Conservation (phyloP, 2,888 invertebrate genomes). For the Pollenia angustigena region DNA sequence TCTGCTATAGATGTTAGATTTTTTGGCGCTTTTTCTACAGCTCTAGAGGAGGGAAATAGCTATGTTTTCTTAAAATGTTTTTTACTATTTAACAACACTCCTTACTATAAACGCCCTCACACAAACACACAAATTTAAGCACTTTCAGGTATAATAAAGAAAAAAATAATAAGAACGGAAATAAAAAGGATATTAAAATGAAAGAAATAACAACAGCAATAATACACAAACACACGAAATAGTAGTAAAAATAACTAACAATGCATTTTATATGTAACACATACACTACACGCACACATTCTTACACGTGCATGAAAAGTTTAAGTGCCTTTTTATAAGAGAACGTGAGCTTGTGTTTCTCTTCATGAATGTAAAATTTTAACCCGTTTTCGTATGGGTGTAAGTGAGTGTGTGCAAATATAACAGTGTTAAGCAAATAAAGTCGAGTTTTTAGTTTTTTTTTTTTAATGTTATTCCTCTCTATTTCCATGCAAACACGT, state of each 20-base stretch:
- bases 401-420: not conserved
- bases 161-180: slow-evolving; percentile 46
- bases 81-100: slow-evolving; percentile 57
- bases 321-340: slow-evolving; percentile 30
- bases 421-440: slow-evolving; percentile 21
- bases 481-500: slow-evolving; percentile 16
- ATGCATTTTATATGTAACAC: slow-evolving; percentile 16
- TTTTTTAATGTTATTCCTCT: not conserved
- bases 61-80: slow-evolving; percentile 64
- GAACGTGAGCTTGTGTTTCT: not conserved
- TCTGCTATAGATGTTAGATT: not conserved
- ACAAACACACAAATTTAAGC: slow-evolving; percentile 5
- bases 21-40: slow-evolving; percentile 17
- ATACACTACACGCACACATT: slow-evolving; percentile 14
- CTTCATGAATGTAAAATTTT: not conserved
- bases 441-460: slow-evolving; percentile 33
- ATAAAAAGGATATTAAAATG: slow-evolving; percentile 63
- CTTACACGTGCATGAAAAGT: not conserved
- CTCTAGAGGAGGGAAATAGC: slow-evolving; percentile 37
- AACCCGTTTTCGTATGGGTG: not conserved
- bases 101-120: slow-evolving; percentile 15
- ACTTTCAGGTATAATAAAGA: slow-evolving; percentile 12
- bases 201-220: slow-evolving; percentile 32
- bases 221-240: slow-evolving; percentile 10
- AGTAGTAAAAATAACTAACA: slow-evolving; percentile 51